Evolutionary conservation across 2,888 invertebrate genomes (phyloP).

Genomic region (Diadromus collaris): DNA sequence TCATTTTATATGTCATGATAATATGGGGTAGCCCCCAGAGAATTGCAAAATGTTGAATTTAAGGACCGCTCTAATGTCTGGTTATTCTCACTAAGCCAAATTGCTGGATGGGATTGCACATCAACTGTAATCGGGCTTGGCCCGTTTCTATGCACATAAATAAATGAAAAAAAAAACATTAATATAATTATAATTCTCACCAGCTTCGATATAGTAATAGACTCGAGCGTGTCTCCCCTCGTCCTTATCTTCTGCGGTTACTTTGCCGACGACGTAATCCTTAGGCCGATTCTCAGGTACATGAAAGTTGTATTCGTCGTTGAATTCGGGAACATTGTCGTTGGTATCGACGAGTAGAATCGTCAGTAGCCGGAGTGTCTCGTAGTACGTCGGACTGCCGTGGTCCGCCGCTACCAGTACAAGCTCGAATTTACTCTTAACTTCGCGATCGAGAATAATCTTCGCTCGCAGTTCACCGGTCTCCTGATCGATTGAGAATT

Average conservation of each 20-base stretch:
- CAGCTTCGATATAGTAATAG: slow-evolving; percentile 89
- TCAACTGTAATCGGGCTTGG: no score
- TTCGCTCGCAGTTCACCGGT: slow-evolving; percentile 92
- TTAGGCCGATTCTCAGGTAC: slow-evolving; percentile 85
- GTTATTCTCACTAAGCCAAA: no score
- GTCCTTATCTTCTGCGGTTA: slow-evolving; percentile 88
- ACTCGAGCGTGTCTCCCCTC: slow-evolving; percentile 91
- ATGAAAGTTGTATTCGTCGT: slow-evolving; percentile 85
- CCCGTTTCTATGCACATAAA: no score
- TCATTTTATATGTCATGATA: no score
- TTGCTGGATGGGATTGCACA: no score
- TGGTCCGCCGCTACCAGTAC: slow-evolving; percentile 92
- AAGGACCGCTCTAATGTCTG: no score
- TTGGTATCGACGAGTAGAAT: slow-evolving; percentile 90
- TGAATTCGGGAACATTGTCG: slow-evolving; percentile 91
- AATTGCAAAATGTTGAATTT: no score
- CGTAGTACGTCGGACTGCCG: slow-evolving; percentile 90
- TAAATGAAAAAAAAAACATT: no score
- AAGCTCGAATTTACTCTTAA: slow-evolving; percentile 86
- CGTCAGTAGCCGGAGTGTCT: slow-evolving; percentile 88
- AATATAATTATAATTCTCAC: no score
- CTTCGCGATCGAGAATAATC: slow-evolving; percentile 90
- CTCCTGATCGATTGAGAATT: slow-evolving; percentile 89
- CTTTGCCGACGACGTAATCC: slow-evolving; percentile 82
- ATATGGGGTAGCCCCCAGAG: no score